A percentile compares a stretch with the other conserved stretches of the same genome.
Conservation (phyloP, 2,113 vertebrate species). For the human region GRCh38 chr2:98549001-98549500, state of each 20-base stretch:
- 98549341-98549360: not conserved
- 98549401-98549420: not conserved
- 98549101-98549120: constrained; percentile 72
- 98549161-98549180: not conserved
- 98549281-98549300: not conserved
- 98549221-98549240: not conserved
- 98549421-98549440: not conserved
- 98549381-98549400: not conserved
- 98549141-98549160: constrained; percentile 81
- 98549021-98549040: constrained; percentile 70
- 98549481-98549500: not conserved
- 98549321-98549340: not conserved
- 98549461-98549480: not conserved
- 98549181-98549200: not conserved
- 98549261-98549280: not conserved
- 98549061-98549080: constrained; percentile 48
- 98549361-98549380: not conserved
- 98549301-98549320: not conserved
- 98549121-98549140: constrained; percentile 82
- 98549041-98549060: constrained; percentile 54
- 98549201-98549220: not conserved
- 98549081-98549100: constrained; percentile 53
- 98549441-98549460: not conserved
- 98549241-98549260: accelerated
- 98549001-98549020: constrained; percentile 70